Conservation (phyloP, 2,797 vertebrate species). For the Phylloscopus collybita region DNA sequence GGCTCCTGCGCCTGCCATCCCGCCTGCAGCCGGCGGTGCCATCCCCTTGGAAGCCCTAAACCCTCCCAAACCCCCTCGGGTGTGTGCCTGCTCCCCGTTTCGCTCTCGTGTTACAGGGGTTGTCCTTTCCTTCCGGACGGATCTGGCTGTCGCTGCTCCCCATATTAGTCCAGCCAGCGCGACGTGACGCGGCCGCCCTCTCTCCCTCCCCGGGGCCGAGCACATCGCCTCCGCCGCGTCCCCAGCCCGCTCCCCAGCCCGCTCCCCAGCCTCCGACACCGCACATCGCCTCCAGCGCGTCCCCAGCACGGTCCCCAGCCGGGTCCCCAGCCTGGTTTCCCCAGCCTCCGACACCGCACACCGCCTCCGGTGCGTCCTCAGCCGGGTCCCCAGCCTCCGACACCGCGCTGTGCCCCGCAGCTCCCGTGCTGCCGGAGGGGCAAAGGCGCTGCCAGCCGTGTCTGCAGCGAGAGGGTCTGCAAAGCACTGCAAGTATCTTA, state of each 20-base stretch:
- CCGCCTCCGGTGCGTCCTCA: not conserved
- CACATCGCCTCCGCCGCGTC: not conserved
- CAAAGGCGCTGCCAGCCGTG: not conserved
- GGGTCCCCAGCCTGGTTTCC: not conserved
- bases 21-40: accelerated
- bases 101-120: constrained; percentile 1
- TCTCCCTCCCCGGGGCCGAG: not conserved
- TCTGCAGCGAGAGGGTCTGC: not conserved
- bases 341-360: not conserved
- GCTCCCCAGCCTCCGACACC: not conserved
- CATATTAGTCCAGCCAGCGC: constrained; percentile 10
- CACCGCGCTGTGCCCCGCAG: not conserved
- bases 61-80: not conserved
- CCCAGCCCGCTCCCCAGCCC: not conserved
- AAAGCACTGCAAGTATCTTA: constrained; percentile 46
- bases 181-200: not conserved
- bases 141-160: constrained; percentile 10
- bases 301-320: not conserved
- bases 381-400: not conserved
- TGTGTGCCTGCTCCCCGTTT: not conserved
- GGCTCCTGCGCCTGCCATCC: not conserved
- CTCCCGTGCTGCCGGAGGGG: not conserved
- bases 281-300: too few species aligned
- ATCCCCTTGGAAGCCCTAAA: not conserved
- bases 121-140: constrained; percentile 24